phyloP scores from a whole-genome alignment of 2,797 vertebrate genomes.

The Microcaecilia unicolor region DNA sequence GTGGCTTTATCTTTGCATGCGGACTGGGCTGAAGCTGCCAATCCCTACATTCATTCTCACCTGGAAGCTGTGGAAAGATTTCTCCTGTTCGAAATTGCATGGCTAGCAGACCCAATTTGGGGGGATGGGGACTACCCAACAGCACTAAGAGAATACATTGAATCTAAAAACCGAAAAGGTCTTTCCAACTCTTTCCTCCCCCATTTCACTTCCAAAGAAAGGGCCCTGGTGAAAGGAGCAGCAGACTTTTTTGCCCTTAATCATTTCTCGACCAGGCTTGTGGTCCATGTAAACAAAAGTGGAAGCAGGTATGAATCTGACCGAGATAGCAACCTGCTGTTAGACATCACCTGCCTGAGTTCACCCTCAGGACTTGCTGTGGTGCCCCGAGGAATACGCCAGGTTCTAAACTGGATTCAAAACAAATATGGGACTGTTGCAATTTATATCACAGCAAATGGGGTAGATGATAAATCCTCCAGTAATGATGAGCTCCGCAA shows the following conservation, averaged over 20 bases:
- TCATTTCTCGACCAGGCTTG: slow-evolving; percentile 88
- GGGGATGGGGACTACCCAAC: slow-evolving; percentile 62
- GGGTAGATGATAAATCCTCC: slow-evolving; percentile 74
- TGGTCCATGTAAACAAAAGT: slow-evolving; percentile 50
- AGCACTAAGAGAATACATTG: slow-evolving; percentile 61
- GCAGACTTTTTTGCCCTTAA: slow-evolving; percentile 83
- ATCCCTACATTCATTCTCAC: slow-evolving; percentile 73
- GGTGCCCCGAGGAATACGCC: slow-evolving; percentile 75
- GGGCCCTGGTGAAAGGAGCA: slow-evolving; percentile 61
- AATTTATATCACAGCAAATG: slow-evolving; percentile 77
- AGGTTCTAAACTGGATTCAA: slow-evolving; percentile 76
- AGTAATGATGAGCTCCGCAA: slow-evolving; percentile 70
- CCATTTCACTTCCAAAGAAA: slow-evolving; percentile 62
- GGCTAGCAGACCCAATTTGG: slow-evolving; percentile 83
- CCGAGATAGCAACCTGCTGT: slow-evolving; percentile 57
- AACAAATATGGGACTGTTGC: slow-evolving; percentile 63
- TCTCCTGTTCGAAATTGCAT: slow-evolving; percentile 80
- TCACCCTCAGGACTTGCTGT: slow-evolving; percentile 67
- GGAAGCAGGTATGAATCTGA: slow-evolving; percentile 48
- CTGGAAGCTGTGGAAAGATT: slow-evolving; percentile 63
- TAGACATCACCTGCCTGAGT: slow-evolving; percentile 70
- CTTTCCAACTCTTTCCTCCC: slow-evolving; percentile 53
- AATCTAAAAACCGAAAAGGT: slow-evolving; percentile 39
- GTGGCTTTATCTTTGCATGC: slow-evolving; percentile 85
- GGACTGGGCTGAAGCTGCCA: slow-evolving; percentile 86